Conservation (phyloP, 1,140 invertebrate species). For the Eriosoma lanigerum region DNA sequence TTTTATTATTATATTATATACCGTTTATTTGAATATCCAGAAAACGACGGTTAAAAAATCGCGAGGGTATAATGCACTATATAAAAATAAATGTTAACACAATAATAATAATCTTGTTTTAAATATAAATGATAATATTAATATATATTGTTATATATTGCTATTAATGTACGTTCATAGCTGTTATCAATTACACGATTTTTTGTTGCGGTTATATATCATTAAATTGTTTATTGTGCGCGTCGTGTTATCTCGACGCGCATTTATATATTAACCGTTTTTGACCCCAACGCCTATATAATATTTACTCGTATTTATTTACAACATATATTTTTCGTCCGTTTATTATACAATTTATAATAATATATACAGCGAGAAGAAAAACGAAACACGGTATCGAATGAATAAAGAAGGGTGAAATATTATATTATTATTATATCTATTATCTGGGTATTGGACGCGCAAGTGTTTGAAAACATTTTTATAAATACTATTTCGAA, state of each 20-base stretch:
- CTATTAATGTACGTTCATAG: not conserved
- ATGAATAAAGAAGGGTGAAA: slow-evolving; percentile 9
- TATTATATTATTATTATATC: no score
- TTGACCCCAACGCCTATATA: not conserved
- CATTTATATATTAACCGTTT: slow-evolving; percentile 9
- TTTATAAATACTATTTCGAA: no score
- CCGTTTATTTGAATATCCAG: no score
- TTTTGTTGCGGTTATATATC: not conserved
- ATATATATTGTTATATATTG: not conserved
- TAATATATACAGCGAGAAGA: not conserved
- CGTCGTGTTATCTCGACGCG: not conserved
- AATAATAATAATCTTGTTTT: no score
- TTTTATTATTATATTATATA: no score
- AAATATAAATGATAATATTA: no score
- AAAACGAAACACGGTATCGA: not conserved
- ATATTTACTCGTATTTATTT: not conserved
- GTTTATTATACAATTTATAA: not conserved
- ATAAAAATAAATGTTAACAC: no score
- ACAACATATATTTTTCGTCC: slow-evolving; percentile 1
- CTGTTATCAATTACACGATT: not conserved
- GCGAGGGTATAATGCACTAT: no score
- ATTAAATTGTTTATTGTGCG: not conserved
- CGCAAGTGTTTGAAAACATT: no score
- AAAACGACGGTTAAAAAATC: no score
- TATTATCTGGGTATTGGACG: no score